phyloP scores from a whole-genome alignment of 2,888 invertebrate genomes.

The Papilio elwesi region DNA sequence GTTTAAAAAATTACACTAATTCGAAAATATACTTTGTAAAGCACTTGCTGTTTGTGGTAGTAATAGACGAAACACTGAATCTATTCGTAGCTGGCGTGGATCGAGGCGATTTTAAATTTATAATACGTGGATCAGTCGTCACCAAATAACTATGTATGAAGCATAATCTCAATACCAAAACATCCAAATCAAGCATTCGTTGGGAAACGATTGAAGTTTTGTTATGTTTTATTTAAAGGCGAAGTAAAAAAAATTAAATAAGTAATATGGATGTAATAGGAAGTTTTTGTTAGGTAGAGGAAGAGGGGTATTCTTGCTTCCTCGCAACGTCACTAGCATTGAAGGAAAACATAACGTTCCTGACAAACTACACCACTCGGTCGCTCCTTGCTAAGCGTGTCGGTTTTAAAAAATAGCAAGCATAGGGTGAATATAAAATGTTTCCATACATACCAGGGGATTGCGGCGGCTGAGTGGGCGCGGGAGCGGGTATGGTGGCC shows the following conservation, averaged over 20 bases:
- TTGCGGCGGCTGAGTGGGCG: slow-evolving; percentile 71
- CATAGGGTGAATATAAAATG: too few species aligned
- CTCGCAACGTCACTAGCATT: too few species aligned
- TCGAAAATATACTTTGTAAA: slow-evolving; percentile 30
- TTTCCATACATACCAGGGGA: slow-evolving; percentile 66
- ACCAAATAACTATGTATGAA: slow-evolving; percentile 66
- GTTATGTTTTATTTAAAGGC: slow-evolving; percentile 32
- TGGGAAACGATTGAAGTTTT: slow-evolving; percentile 2
- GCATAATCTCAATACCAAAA: slow-evolving; percentile 70
- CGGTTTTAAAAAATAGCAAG: too few species aligned
- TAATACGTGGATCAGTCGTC: slow-evolving; percentile 63
- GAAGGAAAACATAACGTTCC: too few species aligned
- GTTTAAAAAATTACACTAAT: slow-evolving; percentile 7
- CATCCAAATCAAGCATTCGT: slow-evolving; percentile 45
- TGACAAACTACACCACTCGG: too few species aligned
- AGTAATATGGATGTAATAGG: too few species aligned
- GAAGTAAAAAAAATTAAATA: too few species aligned
- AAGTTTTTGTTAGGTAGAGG: too few species aligned
- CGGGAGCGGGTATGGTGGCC: slow-evolving; percentile 79
- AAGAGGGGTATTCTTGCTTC: too few species aligned
- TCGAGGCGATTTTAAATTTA: slow-evolving; percentile 69
- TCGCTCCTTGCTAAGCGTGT: too few species aligned
- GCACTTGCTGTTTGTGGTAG: slow-evolving; percentile 31
- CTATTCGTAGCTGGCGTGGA: slow-evolving; percentile 54
- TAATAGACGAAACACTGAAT: slow-evolving; percentile 38